Conservation (phyloP, 2,113 vertebrate species). For the Atlantisia rogersi region DNA sequence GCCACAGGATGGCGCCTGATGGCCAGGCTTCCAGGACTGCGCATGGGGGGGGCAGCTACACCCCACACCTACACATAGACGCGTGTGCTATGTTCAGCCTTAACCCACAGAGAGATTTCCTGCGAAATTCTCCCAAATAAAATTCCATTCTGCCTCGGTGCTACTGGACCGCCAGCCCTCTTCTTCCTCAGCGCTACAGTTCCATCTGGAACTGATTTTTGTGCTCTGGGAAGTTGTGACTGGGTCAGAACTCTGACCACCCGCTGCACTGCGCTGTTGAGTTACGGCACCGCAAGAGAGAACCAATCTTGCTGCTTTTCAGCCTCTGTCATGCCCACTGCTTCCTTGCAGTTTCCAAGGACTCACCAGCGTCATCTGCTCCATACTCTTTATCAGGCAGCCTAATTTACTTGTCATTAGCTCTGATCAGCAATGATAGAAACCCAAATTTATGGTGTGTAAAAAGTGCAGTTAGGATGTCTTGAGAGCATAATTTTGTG, state of each 20-base stretch:
- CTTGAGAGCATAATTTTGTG: neutral
- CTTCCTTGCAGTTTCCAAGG: neutral
- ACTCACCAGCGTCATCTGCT: neutral
- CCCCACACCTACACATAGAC: rapidly evolving
- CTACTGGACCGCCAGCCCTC: neutral
- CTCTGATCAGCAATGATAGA: neutral
- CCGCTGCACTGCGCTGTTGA: rapidly evolving
- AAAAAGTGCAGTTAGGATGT: neutral
- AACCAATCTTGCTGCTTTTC: neutral
- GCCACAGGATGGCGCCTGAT: conserved; percentile 17
- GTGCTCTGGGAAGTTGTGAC: neutral
- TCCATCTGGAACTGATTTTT: neutral
- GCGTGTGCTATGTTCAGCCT: rapidly evolving
- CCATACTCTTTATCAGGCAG: neutral
- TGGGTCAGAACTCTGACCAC: neutral
- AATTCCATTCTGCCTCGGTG: neutral
- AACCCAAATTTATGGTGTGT: neutral
- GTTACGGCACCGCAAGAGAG: neutral
- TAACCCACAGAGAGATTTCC: neutral
- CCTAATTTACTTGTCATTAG: neutral
- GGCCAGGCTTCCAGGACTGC: neutral
- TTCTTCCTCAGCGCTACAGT: neutral
- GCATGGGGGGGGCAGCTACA: neutral
- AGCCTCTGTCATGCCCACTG: neutral
- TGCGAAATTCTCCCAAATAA: neutral